Percentiles rank a stretch among this genome's conserved stretches.
Evolutionary conservation across 2,888 invertebrate species (phyloP).

Genomic region (Cantharis rustica): DNA sequence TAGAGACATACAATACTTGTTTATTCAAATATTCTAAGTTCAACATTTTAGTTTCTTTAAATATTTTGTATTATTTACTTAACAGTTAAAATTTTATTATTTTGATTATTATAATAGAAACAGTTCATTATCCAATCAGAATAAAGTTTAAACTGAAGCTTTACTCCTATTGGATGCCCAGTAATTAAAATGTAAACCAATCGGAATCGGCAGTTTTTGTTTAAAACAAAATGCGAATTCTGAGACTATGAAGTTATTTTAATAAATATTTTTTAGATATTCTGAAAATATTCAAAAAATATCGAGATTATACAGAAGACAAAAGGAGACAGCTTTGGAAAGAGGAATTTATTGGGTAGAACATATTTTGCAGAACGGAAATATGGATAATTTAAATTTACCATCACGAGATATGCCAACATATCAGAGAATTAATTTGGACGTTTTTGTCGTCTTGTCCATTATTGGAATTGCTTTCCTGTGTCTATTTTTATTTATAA

Average conservation of each 20-base stretch:
- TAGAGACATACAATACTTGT: too few species aligned
- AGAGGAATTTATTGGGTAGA: slow-evolving; percentile 36
- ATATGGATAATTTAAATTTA: slow-evolving; percentile 21
- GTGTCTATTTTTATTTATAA: not conserved
- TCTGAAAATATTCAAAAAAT: slow-evolving; percentile 23
- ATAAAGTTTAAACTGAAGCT: too few species aligned
- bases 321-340: slow-evolving; percentile 31
- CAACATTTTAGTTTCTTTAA: too few species aligned
- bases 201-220: too few species aligned
- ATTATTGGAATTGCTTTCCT: not conserved
- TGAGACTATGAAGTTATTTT: not conserved
- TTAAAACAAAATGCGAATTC: too few species aligned
- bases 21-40: too few species aligned
- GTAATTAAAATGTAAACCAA: too few species aligned
- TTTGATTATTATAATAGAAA: too few species aligned
- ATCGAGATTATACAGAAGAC: slow-evolving; percentile 31
- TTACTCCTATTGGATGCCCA: too few species aligned
- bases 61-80: too few species aligned
- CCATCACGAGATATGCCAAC: slow-evolving; percentile 25
- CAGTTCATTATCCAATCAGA: too few species aligned
- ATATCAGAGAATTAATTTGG: slow-evolving; percentile 31
- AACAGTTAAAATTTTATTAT: too few species aligned
- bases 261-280: slow-evolving; percentile 31
- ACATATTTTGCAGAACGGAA: slow-evolving; percentile 25
- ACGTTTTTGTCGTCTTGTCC: slow-evolving; percentile 13